Percentiles rank a stretch among this genome's conserved stretches.
Evolutionary conservation across 2,113 vertebrate species (phyloP).

Genomic region (Protomyctophum bolini): DNA sequence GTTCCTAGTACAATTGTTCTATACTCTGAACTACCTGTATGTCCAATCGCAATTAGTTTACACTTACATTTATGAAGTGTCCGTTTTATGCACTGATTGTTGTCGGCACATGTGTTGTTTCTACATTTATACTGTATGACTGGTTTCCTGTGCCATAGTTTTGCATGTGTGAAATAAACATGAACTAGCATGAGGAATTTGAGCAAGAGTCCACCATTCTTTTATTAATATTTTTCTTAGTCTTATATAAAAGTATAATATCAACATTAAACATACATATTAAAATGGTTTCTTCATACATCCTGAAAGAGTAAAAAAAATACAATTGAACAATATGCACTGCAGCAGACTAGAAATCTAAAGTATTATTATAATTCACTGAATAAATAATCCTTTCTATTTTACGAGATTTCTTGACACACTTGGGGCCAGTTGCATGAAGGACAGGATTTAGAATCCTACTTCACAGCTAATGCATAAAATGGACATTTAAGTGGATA

Average conservation of each 20-base stretch:
- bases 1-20: too few species aligned
- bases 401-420: neutral
- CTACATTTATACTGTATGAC: slow-evolving; percentile 76
- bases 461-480: too few species aligned
- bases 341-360: slow-evolving; percentile 20
- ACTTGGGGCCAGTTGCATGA: too few species aligned
- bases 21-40: slow-evolving; percentile 43
- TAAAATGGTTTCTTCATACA: slow-evolving; percentile 19
- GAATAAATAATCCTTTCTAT: slow-evolving; percentile 44
- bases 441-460: too few species aligned
- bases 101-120: slow-evolving; percentile 65
- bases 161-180: slow-evolving; percentile 95
- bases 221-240: slow-evolving; percentile 10
- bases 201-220: slow-evolving; percentile 49
- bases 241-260: slow-evolving; percentile 16
- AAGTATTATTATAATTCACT: slow-evolving; percentile 13
- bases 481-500: too few species aligned
- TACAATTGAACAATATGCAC: slow-evolving; percentile 11
- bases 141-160: slow-evolving; percentile 77
- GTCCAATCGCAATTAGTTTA: slow-evolving; percentile 50
- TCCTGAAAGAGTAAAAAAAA: slow-evolving; percentile 16
- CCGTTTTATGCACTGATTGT: slow-evolving; percentile 57
- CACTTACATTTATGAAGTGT: slow-evolving; percentile 36
- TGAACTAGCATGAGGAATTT: slow-evolving; percentile 78
- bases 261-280: slow-evolving; percentile 3